phyloP scores from a whole-genome alignment of 1,140 invertebrate genomes.

The Caenorhabditis latens region DNA sequence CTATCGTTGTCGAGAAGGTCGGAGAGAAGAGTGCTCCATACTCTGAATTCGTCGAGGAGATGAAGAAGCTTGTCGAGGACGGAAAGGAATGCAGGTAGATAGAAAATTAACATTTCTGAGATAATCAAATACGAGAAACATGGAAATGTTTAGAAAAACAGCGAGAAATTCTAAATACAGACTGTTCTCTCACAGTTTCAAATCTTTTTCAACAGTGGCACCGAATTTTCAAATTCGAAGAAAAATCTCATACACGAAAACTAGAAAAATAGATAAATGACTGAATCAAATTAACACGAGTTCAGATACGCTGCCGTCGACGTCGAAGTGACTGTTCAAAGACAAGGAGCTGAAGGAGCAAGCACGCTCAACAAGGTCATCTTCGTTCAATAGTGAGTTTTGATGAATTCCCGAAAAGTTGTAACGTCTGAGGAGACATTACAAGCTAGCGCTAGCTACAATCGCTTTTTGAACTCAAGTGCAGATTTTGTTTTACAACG shows the following conservation, averaged over 20 bases:
- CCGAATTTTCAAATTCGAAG: too few relatives aligned
- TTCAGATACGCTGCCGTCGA: conserved; percentile 76
- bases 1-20: conserved; percentile 77
- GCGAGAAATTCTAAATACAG: not conserved
- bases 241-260: too few relatives aligned
- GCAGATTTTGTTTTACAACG: too few relatives aligned
- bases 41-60: conserved; percentile 77
- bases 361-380: conserved; percentile 75
- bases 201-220: too few relatives aligned
- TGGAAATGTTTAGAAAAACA: not conserved
- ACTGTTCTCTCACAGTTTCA: too few relatives aligned
- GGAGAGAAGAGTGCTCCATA: conserved; percentile 77
- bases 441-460: too few relatives aligned
- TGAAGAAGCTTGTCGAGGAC: conserved; percentile 73
- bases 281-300: not conserved
- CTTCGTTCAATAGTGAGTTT: conserved; percentile 77
- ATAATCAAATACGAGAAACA: not conserved
- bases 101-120: too few relatives aligned
- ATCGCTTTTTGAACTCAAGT: too few relatives aligned
- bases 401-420: not conserved
- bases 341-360: conserved; percentile 74
- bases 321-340: conserved; percentile 74
- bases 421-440: not conserved
- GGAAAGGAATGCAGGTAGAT: conserved; percentile 74
- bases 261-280: too few relatives aligned